A percentile compares a stretch with the other conserved stretches of the same genome.
Conservation (phyloP, 1,140 invertebrate species). For the Bombus sylvicola region DNA sequence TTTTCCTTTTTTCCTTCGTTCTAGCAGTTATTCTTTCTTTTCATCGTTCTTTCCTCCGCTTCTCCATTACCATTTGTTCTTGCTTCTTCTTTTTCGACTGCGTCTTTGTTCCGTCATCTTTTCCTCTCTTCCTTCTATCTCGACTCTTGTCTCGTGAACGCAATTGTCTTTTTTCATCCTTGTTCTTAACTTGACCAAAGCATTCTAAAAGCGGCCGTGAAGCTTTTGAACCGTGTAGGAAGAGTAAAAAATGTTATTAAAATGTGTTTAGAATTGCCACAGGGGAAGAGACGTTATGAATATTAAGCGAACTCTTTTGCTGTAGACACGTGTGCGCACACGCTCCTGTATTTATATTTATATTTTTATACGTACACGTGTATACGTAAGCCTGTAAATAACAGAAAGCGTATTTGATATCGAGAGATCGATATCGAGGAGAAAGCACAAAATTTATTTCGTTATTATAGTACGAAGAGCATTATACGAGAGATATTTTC, state of each 20-base stretch:
- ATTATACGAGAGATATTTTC: too few species aligned
- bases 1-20: conserved; percentile 12
- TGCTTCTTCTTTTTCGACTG: conserved; percentile 34
- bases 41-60: not conserved
- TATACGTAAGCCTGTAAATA: too few species aligned
- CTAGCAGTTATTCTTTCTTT: conserved; percentile 12
- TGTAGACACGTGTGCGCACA: not conserved
- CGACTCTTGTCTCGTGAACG: not conserved
- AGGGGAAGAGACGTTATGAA: conserved; percentile 68
- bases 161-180: conserved; percentile 23
- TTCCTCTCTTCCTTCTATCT: not conserved
- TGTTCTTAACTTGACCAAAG: conserved; percentile 6
- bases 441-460: too few species aligned
- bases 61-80: conserved; percentile 27
- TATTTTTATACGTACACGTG: too few species aligned
- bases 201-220: not conserved
- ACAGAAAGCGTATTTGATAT: too few species aligned
- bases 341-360: too few species aligned
- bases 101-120: conserved; percentile 4
- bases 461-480: too few species aligned
- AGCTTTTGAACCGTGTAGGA: conserved; percentile 57
- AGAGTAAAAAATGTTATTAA: conserved; percentile 69
- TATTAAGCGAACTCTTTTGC: conserved; percentile 63
- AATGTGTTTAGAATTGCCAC: conserved; percentile 64
- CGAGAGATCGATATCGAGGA: too few species aligned